A percentile compares a stretch with the other conserved stretches of the same genome.
Conservation (phyloP, 2,888 invertebrate genomes). For the Cancer borealis region DNA sequence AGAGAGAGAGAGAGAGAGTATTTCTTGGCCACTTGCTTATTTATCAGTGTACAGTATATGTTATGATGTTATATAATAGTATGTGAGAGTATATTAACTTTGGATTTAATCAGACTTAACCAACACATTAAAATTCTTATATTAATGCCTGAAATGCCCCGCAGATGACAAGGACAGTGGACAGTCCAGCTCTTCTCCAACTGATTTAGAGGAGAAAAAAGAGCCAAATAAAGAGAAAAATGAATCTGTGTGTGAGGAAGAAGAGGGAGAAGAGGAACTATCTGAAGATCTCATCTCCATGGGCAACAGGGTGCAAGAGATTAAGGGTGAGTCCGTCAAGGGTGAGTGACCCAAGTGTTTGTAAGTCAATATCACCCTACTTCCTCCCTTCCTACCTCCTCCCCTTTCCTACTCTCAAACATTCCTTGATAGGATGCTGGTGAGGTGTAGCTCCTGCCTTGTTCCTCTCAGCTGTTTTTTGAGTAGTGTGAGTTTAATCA, state of each 20-base stretch:
- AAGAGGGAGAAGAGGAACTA: conserved; percentile 65
- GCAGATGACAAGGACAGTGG: conserved; percentile 46
- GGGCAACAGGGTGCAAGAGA: conserved; percentile 74
- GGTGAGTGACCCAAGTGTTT: conserved; percentile 70
- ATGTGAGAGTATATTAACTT: not conserved
- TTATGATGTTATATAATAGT: too few species aligned
- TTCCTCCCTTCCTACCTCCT: not conserved
- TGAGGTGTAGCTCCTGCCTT: conserved; percentile 9
- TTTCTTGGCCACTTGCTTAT: too few species aligned
- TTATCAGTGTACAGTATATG: too few species aligned
- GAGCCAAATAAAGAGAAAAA: conserved; percentile 59
- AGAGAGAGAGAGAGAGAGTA: too few species aligned
- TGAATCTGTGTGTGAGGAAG: conserved; percentile 64
- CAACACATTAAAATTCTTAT: not conserved
- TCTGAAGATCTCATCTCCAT: conserved; percentile 68
- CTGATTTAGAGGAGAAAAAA: not conserved
- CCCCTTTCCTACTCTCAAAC: not conserved
- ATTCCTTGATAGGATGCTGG: not conserved
- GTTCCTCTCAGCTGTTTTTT: not conserved
- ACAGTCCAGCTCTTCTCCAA: conserved; percentile 39
- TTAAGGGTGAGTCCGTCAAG: conserved; percentile 75
- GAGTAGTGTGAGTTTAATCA: not conserved
- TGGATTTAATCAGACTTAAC: not conserved
- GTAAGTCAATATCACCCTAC: conserved; percentile 43
- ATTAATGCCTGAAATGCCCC: not conserved